Evolutionary conservation across 2,113 vertebrate species (phyloP).

Genomic region (Anguilla rostrata): DNA sequence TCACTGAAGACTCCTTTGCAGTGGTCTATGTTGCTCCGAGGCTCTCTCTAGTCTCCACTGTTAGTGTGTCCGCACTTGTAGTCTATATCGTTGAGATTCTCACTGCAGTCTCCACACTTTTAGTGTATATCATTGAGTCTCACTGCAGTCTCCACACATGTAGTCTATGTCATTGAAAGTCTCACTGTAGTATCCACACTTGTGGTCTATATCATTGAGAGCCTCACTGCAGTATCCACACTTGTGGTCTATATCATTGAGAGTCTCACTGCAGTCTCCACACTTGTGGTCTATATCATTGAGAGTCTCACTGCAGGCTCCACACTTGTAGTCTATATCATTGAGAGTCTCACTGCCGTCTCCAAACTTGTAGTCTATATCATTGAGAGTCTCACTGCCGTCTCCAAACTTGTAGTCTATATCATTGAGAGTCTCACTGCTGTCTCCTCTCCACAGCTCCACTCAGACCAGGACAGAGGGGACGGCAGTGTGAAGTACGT

Average conservation of each 20-base stretch:
- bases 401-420: slow-evolving; percentile 27
- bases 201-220: neutral
- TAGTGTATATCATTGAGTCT: neutral
- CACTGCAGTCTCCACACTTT: neutral
- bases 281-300: neutral
- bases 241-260: neutral
- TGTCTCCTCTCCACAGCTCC: slow-evolving; percentile 75
- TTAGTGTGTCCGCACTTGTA: neutral
- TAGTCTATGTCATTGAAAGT: neutral
- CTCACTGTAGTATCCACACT: neutral
- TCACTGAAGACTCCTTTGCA: neutral
- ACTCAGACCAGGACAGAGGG: slow-evolving; percentile 90
- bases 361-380: neutral
- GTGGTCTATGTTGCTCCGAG: neutral
- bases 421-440: neutral
- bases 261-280: neutral
- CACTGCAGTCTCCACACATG: neutral
- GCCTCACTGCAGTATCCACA: neutral
- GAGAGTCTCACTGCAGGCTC: slow-evolving; percentile 27
- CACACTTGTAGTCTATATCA: neutral
- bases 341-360: neutral
- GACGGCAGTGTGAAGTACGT: slow-evolving; percentile 91
- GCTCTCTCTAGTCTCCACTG: neutral
- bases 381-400: neutral
- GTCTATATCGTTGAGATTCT: neutral